Conservation (phyloP, 2,797 vertebrate genomes). For the Crax fasciolata region DNA sequence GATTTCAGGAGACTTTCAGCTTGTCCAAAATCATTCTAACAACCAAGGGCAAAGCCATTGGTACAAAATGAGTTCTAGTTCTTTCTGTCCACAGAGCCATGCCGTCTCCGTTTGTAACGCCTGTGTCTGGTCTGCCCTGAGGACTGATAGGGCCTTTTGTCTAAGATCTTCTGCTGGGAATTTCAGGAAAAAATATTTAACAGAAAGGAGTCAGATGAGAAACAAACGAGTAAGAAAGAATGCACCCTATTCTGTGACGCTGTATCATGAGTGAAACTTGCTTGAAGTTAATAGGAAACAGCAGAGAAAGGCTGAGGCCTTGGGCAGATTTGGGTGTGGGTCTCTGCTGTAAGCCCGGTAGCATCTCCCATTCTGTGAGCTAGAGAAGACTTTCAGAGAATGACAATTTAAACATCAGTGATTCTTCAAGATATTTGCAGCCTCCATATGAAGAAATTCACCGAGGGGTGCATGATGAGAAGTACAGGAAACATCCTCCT, state of each 20-base stretch:
- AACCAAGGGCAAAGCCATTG: background rate
- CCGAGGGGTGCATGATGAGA: background rate
- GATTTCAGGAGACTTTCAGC: background rate
- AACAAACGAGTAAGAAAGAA: background rate
- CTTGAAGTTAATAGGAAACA: background rate
- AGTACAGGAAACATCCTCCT: background rate
- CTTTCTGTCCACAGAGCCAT: background rate
- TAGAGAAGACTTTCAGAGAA: no score
- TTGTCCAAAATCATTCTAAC: background rate
- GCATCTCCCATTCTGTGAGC: no score
- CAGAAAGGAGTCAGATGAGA: background rate
- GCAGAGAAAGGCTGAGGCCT: background rate
- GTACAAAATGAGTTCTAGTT: background rate
- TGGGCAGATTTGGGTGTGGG: background rate
- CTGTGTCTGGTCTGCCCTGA: background rate
- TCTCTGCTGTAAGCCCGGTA: background rate
- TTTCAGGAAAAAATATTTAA: background rate
- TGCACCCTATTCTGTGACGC: background rate
- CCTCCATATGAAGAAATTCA: background rate
- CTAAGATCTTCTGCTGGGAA: background rate
- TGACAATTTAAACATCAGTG: no score
- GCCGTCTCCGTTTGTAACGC: background rate
- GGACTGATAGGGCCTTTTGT: background rate
- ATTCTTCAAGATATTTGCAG: no score
- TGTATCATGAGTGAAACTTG: background rate